A percentile compares a stretch with the other conserved stretches of the same genome.
Conservation (phyloP, 2,113 vertebrate genomes). For the Ivindomyrus marchei region DNA sequence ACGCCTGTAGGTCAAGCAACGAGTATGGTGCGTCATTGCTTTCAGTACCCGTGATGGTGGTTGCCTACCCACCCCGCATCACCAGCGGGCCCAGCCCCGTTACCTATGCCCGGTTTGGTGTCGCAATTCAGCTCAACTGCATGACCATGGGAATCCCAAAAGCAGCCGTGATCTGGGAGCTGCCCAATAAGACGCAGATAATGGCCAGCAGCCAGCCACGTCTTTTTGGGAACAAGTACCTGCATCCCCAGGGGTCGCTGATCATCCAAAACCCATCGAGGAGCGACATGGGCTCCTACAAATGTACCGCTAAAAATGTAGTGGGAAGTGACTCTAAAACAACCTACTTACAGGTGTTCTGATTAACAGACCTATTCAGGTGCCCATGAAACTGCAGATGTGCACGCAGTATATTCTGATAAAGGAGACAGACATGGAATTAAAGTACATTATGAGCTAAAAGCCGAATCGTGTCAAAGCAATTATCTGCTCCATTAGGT, state of each 20-base stretch:
- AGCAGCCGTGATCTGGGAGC: conserved; percentile 78
- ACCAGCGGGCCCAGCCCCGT: conserved; percentile 70
- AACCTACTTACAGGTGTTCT: conserved; percentile 80
- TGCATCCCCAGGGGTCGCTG: conserved; percentile 80
- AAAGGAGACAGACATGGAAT: conserved; percentile 20
- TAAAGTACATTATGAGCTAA: conserved; percentile 4
- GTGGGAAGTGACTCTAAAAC: conserved; percentile 76
- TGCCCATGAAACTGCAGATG: conserved; percentile 52
- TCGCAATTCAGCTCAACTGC: conserved; percentile 74
- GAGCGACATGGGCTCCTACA: conserved; percentile 75
- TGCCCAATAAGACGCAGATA: conserved; percentile 70
- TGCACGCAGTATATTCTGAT: conserved; percentile 42
- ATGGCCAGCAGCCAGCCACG: conserved; percentile 66
- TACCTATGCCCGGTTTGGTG: conserved; percentile 69
- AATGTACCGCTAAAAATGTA: conserved; percentile 78
- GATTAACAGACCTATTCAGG: conserved; percentile 33
- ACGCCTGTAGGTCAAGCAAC: conserved; percentile 65
- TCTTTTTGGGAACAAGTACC: conserved; percentile 75
- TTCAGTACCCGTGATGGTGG: conserved; percentile 67
- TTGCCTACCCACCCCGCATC: conserved; percentile 75
- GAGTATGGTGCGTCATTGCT: conserved; percentile 63
- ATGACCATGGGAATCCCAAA: conserved; percentile 69
- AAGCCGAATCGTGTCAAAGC: background rate
- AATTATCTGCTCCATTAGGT: background rate
- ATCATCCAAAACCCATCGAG: conserved; percentile 72